Evolutionary conservation across 2,888 invertebrate genomes (phyloP).

Genomic region (Lapara coniferarum): DNA sequence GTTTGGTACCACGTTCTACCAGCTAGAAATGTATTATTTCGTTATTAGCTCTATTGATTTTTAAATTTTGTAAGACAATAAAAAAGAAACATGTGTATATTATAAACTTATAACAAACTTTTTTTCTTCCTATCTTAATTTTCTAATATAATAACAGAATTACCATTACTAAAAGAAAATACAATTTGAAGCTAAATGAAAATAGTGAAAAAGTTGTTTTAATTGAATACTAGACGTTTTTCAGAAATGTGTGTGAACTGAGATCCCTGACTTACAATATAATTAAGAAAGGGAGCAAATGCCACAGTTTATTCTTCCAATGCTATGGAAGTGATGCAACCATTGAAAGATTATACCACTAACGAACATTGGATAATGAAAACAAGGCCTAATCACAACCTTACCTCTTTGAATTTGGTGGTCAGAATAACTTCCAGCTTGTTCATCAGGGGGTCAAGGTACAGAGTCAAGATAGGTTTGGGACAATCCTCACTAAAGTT

Average conservation of each 20-base stretch:
- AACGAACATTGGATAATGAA: slow-evolving; percentile 76
- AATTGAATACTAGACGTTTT: no score
- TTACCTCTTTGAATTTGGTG: slow-evolving; percentile 95
- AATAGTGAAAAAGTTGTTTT: no score
- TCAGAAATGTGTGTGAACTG: slow-evolving; percentile 68
- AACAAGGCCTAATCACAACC: slow-evolving; percentile 19
- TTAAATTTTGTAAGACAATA: background rate
- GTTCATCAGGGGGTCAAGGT: slow-evolving; percentile 95
- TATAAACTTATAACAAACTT: no score
- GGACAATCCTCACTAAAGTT: slow-evolving; percentile 99
- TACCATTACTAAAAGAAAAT: no score
- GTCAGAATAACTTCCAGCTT: slow-evolving; percentile 95
- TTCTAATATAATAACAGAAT: no score
- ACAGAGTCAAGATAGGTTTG: slow-evolving; percentile 94
- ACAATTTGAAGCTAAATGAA: no score
- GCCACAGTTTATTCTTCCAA: slow-evolving; percentile 75
- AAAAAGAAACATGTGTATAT: background rate
- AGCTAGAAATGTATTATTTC: slow-evolving; percentile 76
- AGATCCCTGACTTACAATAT: slow-evolving; percentile 72
- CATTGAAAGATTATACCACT: slow-evolving; percentile 61
- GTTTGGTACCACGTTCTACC: slow-evolving; percentile 96
- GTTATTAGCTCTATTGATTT: background rate
- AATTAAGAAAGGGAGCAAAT: slow-evolving; percentile 72
- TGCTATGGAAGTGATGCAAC: slow-evolving; percentile 78
- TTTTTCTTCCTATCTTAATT: no score